phyloP scores from a whole-genome alignment of 2,797 vertebrate species.

The Danionella dracula region DNA sequence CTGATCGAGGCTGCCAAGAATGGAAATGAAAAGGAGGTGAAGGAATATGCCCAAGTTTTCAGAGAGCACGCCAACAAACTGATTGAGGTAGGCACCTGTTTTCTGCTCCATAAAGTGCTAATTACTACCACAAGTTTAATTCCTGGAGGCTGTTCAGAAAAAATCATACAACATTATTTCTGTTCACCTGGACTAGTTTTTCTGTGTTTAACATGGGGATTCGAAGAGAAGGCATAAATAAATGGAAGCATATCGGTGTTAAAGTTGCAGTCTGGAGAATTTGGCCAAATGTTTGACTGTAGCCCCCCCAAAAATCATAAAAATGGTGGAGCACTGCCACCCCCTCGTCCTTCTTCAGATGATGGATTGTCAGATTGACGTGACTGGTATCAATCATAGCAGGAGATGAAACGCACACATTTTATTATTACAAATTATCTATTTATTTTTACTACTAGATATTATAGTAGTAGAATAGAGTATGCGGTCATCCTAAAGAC shows the following conservation, averaged over 20 bases:
- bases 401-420: too few relatives aligned
- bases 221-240: background rate
- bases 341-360: too few relatives aligned
- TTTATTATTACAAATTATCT: too few relatives aligned
- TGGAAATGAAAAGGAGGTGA: conserved; percentile 98
- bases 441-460: too few relatives aligned
- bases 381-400: too few relatives aligned
- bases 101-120: conserved; percentile 15
- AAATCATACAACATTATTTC: conserved; percentile 32
- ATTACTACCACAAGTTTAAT: background rate
- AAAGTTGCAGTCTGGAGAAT: background rate
- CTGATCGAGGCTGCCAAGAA: conserved; percentile 98
- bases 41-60: conserved; percentile 98
- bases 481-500: too few relatives aligned
- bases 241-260: background rate
- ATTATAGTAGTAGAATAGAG: too few relatives aligned
- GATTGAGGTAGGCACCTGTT: conserved; percentile 80
- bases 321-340: too few relatives aligned
- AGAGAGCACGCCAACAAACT: conserved; percentile 98
- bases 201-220: conserved; percentile 2
- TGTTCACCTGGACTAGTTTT: background rate
- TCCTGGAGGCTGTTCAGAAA: conserved; percentile 20
- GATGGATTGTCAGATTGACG: too few relatives aligned
- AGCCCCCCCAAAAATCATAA: too few relatives aligned
- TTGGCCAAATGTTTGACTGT: too few relatives aligned